Percentiles rank a stretch among this genome's conserved stretches.
Evolutionary conservation across 2,113 vertebrate species (phyloP).

Genomic region (Fulica atra): DNA sequence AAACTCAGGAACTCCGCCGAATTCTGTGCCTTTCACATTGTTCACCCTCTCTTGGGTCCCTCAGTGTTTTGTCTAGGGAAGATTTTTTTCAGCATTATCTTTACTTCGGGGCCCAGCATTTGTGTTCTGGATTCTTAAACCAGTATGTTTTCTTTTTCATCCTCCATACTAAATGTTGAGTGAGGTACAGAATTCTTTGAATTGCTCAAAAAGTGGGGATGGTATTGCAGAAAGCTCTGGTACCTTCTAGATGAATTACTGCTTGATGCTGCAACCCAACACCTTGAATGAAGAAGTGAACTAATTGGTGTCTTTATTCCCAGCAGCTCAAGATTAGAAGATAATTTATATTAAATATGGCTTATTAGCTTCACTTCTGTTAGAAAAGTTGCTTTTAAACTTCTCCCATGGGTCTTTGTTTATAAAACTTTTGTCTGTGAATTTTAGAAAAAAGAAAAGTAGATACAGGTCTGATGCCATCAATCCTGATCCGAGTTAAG

Average conservation of each 20-base stretch:
- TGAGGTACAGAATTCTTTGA: neutral
- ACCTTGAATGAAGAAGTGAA: neutral
- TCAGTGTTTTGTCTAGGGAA: neutral
- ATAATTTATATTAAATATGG: neutral
- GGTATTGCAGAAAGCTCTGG: neutral
- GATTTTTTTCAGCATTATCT: neutral
- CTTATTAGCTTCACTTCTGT: neutral
- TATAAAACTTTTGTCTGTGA: neutral
- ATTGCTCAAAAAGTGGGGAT: fast-evolving
- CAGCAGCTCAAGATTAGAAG: neutral
- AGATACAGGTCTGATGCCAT: neutral
- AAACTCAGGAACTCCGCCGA: neutral
- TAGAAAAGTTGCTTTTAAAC: neutral
- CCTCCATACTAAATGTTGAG: neutral
- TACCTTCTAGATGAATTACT: neutral
- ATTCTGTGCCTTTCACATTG: neutral
- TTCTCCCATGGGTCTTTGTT: neutral
- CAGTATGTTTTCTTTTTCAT: neutral
- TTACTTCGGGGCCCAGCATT: neutral
- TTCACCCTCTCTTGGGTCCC: neutral
- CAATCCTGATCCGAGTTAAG: neutral
- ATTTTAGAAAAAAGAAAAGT: neutral
- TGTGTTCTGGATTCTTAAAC: neutral
- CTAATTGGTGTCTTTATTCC: neutral
- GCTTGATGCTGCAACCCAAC: neutral